phyloP scores from a whole-genome alignment of 2,113 vertebrate species.

The Lagopus leucura region DNA sequence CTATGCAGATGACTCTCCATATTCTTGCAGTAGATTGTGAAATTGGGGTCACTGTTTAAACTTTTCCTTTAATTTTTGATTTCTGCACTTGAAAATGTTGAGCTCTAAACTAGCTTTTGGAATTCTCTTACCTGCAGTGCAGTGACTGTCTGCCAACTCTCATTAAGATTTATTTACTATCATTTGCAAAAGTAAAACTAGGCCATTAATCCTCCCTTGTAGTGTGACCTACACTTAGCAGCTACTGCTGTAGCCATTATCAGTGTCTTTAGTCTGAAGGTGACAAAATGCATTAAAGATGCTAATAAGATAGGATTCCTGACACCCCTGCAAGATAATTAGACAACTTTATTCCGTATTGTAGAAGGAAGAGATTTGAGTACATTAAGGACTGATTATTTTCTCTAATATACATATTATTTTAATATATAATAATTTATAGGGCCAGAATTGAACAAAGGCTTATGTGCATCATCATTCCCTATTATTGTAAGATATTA shows the following conservation, averaged over 20 bases:
- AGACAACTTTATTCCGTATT: background rate
- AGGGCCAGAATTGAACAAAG: background rate
- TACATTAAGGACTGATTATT: background rate
- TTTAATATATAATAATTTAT: background rate
- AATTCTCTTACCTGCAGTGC: background rate
- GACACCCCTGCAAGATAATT: slow-evolving; percentile 32
- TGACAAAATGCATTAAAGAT: slow-evolving; percentile 25
- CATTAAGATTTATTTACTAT: background rate
- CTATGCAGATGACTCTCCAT: background rate
- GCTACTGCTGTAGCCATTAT: background rate
- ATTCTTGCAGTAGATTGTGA: background rate
- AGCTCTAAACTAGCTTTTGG: background rate
- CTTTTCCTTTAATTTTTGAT: background rate
- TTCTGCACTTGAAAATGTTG: background rate
- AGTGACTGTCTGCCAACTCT: background rate
- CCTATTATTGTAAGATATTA: background rate
- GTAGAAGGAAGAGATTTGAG: background rate
- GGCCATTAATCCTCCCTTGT: background rate
- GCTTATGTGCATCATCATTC: background rate
- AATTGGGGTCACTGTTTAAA: background rate
- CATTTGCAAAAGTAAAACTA: slow-evolving; percentile 9
- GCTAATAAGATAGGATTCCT: slow-evolving; percentile 29
- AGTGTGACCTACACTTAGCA: background rate
- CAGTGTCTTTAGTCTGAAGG: background rate
- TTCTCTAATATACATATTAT: background rate